Evolutionary conservation across 2,113 vertebrate species (phyloP).

Genomic region (Indri indri): DNA sequence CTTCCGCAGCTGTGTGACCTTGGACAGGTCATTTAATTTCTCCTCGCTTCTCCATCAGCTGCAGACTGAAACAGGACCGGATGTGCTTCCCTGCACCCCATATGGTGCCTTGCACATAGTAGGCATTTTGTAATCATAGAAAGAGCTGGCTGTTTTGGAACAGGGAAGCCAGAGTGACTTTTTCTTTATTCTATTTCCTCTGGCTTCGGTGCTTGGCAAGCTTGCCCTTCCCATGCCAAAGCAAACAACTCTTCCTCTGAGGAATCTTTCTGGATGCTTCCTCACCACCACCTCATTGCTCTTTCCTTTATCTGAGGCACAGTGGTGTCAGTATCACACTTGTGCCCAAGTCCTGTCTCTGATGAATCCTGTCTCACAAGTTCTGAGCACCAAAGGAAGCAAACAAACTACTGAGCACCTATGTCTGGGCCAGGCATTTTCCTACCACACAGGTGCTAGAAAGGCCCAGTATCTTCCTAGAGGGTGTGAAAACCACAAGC

Average conservation of each 20-base stretch:
- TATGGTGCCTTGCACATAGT: background rate
- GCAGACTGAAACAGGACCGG: background rate
- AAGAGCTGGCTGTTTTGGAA: background rate
- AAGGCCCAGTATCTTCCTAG: constrained; percentile 49
- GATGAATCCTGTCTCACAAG: background rate
- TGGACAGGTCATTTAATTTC: background rate
- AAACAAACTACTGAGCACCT: background rate
- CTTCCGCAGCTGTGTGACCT: background rate
- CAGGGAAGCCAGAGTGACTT: background rate
- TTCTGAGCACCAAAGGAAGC: background rate
- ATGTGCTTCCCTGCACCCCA: background rate
- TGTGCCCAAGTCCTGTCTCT: background rate
- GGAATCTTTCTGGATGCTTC: background rate
- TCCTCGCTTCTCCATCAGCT: background rate
- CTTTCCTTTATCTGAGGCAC: background rate
- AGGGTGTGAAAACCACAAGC: constrained; percentile 69
- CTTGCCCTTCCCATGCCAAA: background rate
- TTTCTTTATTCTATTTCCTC: background rate
- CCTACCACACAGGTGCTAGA: background rate
- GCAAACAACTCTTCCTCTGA: background rate
- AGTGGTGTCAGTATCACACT: background rate
- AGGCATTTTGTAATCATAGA: background rate
- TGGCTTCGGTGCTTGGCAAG: background rate
- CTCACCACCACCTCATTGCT: background rate
- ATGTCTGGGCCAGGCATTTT: background rate